These are phyloP conservation scores for Corythaeola cristata DNA, from an alignment of 2,113 vertebrate genomes.

Conservation along the genomic window DNA sequence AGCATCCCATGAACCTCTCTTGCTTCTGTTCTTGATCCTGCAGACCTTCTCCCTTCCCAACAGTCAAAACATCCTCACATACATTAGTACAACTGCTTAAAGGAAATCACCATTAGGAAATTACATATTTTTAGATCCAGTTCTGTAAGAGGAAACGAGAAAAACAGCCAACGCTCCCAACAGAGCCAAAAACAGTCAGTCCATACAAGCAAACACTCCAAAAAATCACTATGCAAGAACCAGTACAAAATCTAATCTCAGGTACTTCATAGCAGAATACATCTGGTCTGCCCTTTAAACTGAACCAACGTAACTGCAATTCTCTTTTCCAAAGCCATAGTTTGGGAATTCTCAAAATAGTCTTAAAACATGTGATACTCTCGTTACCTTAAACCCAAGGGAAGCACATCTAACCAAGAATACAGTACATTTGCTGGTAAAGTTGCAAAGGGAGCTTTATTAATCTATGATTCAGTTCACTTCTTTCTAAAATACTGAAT, in stretches of 20 bases:
- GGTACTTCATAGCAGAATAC: neutral
- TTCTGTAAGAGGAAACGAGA: neutral
- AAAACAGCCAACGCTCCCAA: neutral
- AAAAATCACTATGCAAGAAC: neutral
- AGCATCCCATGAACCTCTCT: neutral
- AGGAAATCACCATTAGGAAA: conserved; percentile 6
- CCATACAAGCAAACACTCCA: neutral
- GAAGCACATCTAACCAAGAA: neutral
- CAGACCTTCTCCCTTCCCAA: neutral
- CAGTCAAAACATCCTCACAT: neutral
- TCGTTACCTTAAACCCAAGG: neutral
- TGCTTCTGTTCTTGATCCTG: neutral
- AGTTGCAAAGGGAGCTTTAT: neutral
- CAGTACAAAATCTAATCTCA: neutral
- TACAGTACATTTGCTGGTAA: neutral
- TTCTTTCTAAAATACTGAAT: neutral
- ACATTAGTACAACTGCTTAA: neutral
- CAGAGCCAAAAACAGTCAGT: neutral
- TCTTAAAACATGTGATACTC: neutral
- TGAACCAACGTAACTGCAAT: neutral
- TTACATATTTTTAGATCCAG: neutral
- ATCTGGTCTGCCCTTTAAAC: neutral
- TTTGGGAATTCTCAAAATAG: neutral
- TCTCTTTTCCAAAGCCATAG: neutral
- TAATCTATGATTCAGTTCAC: neutral